Evolutionary conservation across 2,888 invertebrate genomes (phyloP), one percentile per base, ranked within the genome.

Genomic region (Blastobasis lacticolella): DNA sequence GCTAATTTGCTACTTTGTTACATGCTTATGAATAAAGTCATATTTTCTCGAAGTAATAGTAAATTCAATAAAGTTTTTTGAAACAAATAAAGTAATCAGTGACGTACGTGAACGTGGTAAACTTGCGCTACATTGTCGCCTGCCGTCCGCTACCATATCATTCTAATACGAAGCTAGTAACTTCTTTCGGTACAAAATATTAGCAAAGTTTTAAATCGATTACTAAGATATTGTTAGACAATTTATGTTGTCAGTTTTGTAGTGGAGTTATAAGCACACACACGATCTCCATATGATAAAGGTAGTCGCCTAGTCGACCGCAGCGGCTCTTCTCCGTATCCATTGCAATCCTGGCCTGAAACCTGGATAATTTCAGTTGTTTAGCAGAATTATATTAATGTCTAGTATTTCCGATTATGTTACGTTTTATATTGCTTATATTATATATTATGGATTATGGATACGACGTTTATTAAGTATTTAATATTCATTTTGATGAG

Each of bases 341-440:
- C 75, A 70, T 69, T 76, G 66, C 78, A 74, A 71, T 60, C 58
- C 70, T 73, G 76, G 67, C 75, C 64, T 74, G 64, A 57, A 63
- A 69, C 73, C 79, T 82, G 79, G 83, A 82, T 80, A 77, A 81
- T 82, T 86, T 85, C 84, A 80, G 81, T 88, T 85, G 78, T 80
- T 85, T 87, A 87, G 86, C 84, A 85, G 85, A 87, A 87, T 86
- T 86, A 82, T 88, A 84, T 81, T 83, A 86, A 78, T 80, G 78
- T 85, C 81, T 85, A 86, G 82, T 83, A 82, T 82, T 81, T 85
- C 87, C 78, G 82, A 84, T 86, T 87, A 81, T 87, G 87, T 88
- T 87, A 87, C 78, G 88, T 88, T 88, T 87, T 86, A 81, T 84
- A 88, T 87, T 88, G 84, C 87, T 87, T 87, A 85, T 85, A 88